These are phyloP conservation scores for Sebastes itinus DNA, from an alignment of 2,797 vertebrate species.

Conservation along the genomic window DNA sequence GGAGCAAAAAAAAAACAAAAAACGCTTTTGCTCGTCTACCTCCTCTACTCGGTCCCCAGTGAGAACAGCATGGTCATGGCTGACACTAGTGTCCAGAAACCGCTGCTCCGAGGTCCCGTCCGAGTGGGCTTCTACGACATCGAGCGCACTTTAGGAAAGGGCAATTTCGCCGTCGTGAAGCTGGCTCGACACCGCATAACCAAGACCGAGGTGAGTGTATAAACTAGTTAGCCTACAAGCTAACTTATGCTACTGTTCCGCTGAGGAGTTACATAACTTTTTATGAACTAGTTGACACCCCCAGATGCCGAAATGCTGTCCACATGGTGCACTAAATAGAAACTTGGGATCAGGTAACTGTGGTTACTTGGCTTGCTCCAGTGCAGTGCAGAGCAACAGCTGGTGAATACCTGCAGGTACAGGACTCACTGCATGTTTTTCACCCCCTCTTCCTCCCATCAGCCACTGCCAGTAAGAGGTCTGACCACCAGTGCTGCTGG, in stretches of 20 bases:
- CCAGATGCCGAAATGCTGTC: constrained; percentile 36
- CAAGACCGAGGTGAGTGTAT: constrained; percentile 93
- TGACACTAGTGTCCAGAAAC: constrained; percentile 89
- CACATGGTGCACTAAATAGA: constrained; percentile 34
- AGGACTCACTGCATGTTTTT: constrained; percentile 48
- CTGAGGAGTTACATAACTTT: constrained; percentile 80
- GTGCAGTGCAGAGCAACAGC: constrained; percentile 44
- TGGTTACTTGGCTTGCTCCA: constrained; percentile 19
- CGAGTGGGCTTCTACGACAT: constrained; percentile 99
- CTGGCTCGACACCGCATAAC: constrained; percentile 96
- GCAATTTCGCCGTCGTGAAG: constrained; percentile 98
- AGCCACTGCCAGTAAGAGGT: constrained; percentile 63
- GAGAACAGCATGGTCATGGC: constrained; percentile 98
- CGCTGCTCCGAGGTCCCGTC: constrained; percentile 92
- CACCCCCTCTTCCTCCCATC: constrained; percentile 12
- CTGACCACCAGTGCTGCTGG: constrained; percentile 64
- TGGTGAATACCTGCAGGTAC: constrained; percentile 57
- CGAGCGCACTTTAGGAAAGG: constrained; percentile 97
- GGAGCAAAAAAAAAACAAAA: not conserved
- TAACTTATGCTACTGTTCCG: constrained; percentile 74
- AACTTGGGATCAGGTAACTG: constrained; percentile 50
- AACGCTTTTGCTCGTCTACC: not conserved
- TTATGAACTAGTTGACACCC: constrained; percentile 68
- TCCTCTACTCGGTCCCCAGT: constrained; percentile 28
- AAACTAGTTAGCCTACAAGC: constrained; percentile 68